phyloP scores from a whole-genome alignment of 2,113 vertebrate species.

The Sapayoa aenigma region DNA sequence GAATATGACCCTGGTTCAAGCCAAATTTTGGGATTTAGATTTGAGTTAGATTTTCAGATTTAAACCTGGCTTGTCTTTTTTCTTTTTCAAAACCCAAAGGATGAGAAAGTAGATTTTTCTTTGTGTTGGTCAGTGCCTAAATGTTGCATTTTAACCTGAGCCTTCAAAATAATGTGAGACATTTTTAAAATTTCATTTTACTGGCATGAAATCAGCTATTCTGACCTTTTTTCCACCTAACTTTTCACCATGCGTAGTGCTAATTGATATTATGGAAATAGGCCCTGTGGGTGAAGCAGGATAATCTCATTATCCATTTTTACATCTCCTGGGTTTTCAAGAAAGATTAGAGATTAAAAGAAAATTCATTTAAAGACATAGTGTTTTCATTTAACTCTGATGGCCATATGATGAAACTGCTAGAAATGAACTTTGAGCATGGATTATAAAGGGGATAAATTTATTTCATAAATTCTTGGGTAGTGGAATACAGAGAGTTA shows the following conservation, averaged over 20 bases:
- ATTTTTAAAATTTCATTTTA: no score
- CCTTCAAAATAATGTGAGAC: not conserved
- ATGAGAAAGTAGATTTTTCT: not conserved
- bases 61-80: not conserved
- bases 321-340: not conserved
- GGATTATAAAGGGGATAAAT: not conserved
- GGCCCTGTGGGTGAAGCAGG: not conserved
- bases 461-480: not conserved
- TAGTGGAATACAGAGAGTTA: not conserved
- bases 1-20: not conserved
- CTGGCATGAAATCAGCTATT: not conserved
- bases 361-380: not conserved
- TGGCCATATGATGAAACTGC: not conserved
- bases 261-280: constrained; percentile 8
- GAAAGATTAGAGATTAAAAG: not conserved
- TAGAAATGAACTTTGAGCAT: not conserved
- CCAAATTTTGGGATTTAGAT: not conserved
- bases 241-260: not conserved
- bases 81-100: not conserved
- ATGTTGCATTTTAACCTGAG: not conserved
- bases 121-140: not conserved
- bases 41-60: not conserved
- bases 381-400: not conserved
- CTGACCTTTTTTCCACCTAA: not conserved
- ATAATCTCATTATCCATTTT: not conserved